Percentiles rank a stretch among this genome's conserved stretches.
phyloP scores from a whole-genome alignment of 1,140 invertebrate genomes.

The Mactra quadrangularis region DNA sequence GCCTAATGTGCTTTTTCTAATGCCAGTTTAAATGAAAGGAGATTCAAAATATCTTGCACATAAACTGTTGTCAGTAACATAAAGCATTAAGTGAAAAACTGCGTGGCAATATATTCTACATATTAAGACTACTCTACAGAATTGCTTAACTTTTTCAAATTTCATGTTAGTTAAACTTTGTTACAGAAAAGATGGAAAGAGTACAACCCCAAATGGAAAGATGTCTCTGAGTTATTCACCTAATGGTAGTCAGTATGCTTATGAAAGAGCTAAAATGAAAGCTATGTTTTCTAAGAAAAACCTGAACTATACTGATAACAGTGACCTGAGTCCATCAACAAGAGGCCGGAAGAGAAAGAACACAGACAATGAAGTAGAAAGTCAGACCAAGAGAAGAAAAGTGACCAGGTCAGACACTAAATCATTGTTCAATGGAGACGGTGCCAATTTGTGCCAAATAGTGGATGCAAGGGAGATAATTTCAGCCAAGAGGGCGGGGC shows the following conservation, averaged over 20 bases:
- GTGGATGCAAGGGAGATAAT: slow-evolving; percentile 18
- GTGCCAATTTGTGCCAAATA: not conserved
- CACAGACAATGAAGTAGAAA: not conserved
- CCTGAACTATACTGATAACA: not conserved
- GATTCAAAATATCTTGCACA: too few species aligned
- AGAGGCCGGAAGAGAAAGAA: slow-evolving; percentile 11
- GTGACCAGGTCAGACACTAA: not conserved
- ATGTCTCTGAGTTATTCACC: not conserved
- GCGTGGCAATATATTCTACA: too few species aligned
- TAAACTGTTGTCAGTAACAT: too few species aligned
- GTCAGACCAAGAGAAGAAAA: not conserved
- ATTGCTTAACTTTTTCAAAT: too few species aligned
- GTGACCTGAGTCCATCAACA: too few species aligned
- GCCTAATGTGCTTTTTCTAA: too few species aligned
- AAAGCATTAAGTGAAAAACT: too few species aligned
- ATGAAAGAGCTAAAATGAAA: slow-evolving; percentile 32
- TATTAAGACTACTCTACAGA: too few species aligned
- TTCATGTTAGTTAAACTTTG: too few species aligned
- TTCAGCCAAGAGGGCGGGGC: not conserved
- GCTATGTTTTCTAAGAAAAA: slow-evolving; percentile 8
- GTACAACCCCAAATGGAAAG: not conserved
- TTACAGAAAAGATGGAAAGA: not conserved
- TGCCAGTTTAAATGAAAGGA: too few species aligned
- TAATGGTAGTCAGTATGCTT: slow-evolving; percentile 21
- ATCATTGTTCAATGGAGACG: not conserved